Conservation (phyloP, 2,797 vertebrate species). For the Acanthiza pusilla region DNA sequence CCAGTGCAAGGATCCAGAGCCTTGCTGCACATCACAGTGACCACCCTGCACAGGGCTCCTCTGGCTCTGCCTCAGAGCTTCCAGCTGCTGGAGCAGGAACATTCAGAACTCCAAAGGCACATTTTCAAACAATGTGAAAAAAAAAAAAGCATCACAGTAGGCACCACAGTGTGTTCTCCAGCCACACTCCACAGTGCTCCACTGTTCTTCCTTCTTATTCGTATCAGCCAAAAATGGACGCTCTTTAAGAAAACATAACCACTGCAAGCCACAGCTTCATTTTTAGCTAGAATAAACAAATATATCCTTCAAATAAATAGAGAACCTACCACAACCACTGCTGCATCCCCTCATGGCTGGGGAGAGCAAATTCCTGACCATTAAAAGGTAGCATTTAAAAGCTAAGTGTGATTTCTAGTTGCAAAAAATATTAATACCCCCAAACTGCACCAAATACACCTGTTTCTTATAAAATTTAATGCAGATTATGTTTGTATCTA, state of each 20-base stretch:
- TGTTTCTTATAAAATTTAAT: background rate
- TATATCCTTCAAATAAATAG: background rate
- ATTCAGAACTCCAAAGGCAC: background rate
- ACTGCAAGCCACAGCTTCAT: background rate
- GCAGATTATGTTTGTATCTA: background rate
- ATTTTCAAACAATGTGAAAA: background rate
- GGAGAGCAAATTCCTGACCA: background rate
- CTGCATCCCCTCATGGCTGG: background rate
- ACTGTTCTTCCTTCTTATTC: background rate
- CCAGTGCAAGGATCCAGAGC: background rate
- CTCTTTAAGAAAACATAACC: background rate
- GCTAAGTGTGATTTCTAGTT: fast-evolving
- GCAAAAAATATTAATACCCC: background rate
- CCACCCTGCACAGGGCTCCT: background rate
- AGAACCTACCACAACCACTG: background rate
- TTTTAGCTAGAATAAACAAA: background rate
- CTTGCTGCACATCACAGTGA: fast-evolving
- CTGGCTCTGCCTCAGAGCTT: background rate
- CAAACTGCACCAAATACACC: background rate
- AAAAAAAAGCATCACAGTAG: background rate
- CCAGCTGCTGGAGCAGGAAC: background rate
- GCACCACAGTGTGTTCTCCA: background rate
- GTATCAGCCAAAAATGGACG: background rate
- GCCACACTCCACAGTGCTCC: background rate
- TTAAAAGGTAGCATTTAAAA: background rate